Evolutionary conservation across 2,113 vertebrate genomes (phyloP).

Genomic region (Anguilla japonica): DNA sequence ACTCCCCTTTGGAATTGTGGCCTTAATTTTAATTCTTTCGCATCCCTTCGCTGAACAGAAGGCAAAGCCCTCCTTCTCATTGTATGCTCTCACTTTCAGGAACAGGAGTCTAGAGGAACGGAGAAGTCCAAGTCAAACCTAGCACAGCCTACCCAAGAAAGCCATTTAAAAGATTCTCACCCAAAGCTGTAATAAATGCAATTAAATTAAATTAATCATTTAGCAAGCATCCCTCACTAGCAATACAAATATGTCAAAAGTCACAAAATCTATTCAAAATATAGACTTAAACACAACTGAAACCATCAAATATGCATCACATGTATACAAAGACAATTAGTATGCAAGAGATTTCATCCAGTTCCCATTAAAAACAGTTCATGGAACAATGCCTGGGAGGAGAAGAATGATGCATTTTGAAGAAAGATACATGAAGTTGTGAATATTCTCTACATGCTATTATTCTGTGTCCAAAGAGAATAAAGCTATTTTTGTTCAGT

Average conservation of each 20-base stretch:
- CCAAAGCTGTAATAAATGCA: too few species aligned
- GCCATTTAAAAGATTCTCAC: too few species aligned
- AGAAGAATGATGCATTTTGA: neutral
- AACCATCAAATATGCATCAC: neutral
- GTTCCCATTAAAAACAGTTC: neutral
- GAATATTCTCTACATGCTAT: neutral
- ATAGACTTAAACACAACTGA: neutral
- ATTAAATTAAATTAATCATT: neutral
- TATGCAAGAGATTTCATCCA: neutral
- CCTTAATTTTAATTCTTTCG: constrained; percentile 88
- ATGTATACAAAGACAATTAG: neutral
- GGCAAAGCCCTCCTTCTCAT: constrained; percentile 81
- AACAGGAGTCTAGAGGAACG: constrained; percentile 82
- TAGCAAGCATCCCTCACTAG: neutral
- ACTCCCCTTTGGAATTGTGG: constrained; percentile 76
- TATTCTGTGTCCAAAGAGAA: neutral
- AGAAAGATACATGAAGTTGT: neutral
- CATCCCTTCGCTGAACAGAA: constrained; percentile 94
- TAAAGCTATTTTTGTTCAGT: neutral
- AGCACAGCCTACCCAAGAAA: neutral
- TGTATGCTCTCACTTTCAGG: constrained; percentile 84
- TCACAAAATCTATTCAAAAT: too few species aligned
- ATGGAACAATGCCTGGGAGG: neutral
- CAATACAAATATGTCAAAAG: too few species aligned
- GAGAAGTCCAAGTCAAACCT: rapidly evolving